A percentile compares a stretch with the other conserved stretches of the same genome.
Evolutionary conservation across 2,888 invertebrate species (phyloP).

Genomic region (Temnothorax unifasciatus): DNA sequence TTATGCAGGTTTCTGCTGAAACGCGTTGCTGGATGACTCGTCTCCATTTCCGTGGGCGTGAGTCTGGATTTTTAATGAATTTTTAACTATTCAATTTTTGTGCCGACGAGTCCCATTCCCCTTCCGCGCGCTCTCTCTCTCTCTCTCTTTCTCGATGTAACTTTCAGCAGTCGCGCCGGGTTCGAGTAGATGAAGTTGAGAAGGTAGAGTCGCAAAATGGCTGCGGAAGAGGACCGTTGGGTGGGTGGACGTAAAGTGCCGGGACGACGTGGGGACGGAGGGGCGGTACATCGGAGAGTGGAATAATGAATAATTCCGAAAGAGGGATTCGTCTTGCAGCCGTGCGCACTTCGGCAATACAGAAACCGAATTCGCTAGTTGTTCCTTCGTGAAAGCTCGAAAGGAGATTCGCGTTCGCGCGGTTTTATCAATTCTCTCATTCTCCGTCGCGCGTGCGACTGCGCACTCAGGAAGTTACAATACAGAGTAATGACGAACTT

Average conservation of each 20-base stretch:
- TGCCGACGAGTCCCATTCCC: slow-evolving; percentile 51
- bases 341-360: slow-evolving; percentile 76
- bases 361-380: slow-evolving; percentile 68
- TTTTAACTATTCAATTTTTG: slow-evolving; percentile 83
- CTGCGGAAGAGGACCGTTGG: slow-evolving; percentile 58
- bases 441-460: slow-evolving; percentile 40
- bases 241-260: slow-evolving; percentile 71
- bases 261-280: slow-evolving; percentile 37
- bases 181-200: slow-evolving; percentile 72
- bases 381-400: slow-evolving; percentile 60
- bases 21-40: slow-evolving; percentile 7
- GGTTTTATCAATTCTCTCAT: slow-evolving; percentile 28
- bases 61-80: slow-evolving; percentile 78
- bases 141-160: slow-evolving; percentile 62
- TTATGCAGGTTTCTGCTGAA: slow-evolving; percentile 30
- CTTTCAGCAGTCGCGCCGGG: slow-evolving; percentile 68
- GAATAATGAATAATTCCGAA: slow-evolving; percentile 83
- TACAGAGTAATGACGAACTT: neutral
- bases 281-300: slow-evolving; percentile 64
- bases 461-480: neutral
- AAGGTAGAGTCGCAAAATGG: slow-evolving; percentile 76
- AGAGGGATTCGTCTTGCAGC: slow-evolving; percentile 78
- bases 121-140: slow-evolving; percentile 10
- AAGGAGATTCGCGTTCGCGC: slow-evolving; percentile 70
- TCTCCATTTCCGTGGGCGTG: slow-evolving; percentile 48